Conservation (phyloP, 2,113 vertebrate genomes). For the Gymnorhina tibicen region DNA sequence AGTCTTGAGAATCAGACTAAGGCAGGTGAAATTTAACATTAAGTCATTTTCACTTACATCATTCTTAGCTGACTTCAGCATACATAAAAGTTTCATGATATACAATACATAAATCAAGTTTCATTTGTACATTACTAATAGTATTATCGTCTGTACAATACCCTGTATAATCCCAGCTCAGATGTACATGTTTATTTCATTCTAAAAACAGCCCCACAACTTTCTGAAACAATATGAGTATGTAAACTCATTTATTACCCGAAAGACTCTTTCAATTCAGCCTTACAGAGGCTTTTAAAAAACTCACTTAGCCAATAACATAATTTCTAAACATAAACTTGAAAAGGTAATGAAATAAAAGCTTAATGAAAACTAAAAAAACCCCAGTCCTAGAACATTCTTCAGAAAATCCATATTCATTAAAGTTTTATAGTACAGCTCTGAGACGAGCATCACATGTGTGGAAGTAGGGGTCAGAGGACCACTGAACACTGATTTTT, state of each 20-base stretch:
- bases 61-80: neutral
- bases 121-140: neutral
- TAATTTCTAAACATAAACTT: neutral
- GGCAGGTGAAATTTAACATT: neutral
- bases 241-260: neutral
- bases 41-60: neutral
- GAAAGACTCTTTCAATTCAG: neutral
- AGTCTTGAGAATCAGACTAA: neutral
- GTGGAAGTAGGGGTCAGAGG: neutral
- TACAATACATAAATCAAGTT: neutral
- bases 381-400: rapidly evolving
- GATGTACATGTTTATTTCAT: neutral
- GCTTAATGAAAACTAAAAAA: neutral
- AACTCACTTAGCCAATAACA: neutral
- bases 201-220: neutral
- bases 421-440: neutral
- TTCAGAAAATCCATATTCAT: neutral
- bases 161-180: neutral
- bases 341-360: neutral
- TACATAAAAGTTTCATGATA: neutral
- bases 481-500: neutral
- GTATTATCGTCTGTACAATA: neutral
- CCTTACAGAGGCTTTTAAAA: neutral
- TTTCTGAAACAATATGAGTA: neutral
- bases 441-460: neutral